These are phyloP conservation scores for Drosophila sordidula DNA, from an alignment of 2,888 invertebrate species.

Conservation along the genomic window DNA sequence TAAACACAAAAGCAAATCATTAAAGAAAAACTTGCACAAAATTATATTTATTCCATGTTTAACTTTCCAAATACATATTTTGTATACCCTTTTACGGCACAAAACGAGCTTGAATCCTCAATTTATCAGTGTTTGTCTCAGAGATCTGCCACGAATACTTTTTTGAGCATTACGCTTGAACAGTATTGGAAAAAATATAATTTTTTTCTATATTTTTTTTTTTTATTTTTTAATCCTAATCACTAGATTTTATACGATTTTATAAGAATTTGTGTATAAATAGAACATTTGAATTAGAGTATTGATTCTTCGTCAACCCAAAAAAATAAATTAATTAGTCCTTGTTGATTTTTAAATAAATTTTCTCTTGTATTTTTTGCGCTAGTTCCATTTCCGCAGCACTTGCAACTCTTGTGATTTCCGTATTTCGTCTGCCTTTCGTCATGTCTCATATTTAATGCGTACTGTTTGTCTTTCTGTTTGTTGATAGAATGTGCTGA, in stretches of 20 bases:
- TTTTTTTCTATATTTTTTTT: too few species aligned
- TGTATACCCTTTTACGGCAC: neutral
- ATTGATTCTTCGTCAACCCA: neutral
- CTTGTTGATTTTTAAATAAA: constrained; percentile 1
- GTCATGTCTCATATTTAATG: constrained; percentile 49
- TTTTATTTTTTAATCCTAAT: too few species aligned
- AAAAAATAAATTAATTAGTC: neutral
- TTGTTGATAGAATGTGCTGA: constrained; percentile 38
- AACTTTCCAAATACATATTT: constrained; percentile 30
- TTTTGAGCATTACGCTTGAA: too few species aligned
- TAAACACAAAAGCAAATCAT: constrained; percentile 59
- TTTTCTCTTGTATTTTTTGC: neutral
- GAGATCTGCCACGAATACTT: too few species aligned
- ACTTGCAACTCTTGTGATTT: constrained; percentile 40
- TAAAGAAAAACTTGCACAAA: constrained; percentile 60
- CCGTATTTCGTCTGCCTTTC: constrained; percentile 14
- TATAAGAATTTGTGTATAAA: too few species aligned
- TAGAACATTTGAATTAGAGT: neutral
- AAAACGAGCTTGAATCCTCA: neutral
- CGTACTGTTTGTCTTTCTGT: constrained; percentile 60
- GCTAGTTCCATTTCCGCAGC: constrained; percentile 20
- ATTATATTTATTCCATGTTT: constrained; percentile 64
- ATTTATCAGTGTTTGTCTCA: too few species aligned
- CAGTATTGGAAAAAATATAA: too few species aligned
- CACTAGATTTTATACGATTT: too few species aligned